Evolutionary conservation across 2,888 invertebrate genomes (phyloP).

Genomic region (Eilema depressum): DNA sequence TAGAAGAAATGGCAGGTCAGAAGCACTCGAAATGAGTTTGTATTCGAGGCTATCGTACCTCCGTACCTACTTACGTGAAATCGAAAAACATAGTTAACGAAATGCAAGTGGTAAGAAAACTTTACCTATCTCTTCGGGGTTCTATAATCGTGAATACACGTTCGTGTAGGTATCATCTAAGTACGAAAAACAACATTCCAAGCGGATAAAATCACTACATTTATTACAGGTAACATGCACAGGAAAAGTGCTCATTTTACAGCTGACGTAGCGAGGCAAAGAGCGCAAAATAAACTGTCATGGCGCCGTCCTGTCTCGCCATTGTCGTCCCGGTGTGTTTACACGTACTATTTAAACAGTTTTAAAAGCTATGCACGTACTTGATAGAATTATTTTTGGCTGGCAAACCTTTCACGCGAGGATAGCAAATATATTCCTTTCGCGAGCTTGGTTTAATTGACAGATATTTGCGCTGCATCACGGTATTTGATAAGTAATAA

Average conservation of each 20-base stretch:
- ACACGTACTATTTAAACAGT: constrained; percentile 36
- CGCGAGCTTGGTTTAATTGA: neutral
- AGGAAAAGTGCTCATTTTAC: constrained; percentile 21
- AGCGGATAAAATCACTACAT: neutral
- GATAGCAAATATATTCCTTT: neutral
- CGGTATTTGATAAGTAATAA: too few relatives aligned
- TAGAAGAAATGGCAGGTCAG: too few relatives aligned
- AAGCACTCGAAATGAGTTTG: too few relatives aligned
- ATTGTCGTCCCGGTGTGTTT: constrained; percentile 22
- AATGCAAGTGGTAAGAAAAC: too few relatives aligned
- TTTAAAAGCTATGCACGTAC: constrained; percentile 31
- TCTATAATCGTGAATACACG: too few relatives aligned
- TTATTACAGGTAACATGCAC: constrained; percentile 8
- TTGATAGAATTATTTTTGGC: constrained; percentile 1
- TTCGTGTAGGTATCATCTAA: neutral
- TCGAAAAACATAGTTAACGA: too few relatives aligned
- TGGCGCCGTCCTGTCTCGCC: constrained; percentile 44
- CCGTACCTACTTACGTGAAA: too few relatives aligned
- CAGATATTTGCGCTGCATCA: neutral
- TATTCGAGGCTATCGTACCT: too few relatives aligned
- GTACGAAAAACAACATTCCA: neutral
- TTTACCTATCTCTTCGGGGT: too few relatives aligned
- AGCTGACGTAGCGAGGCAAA: neutral
- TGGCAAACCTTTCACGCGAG: neutral
- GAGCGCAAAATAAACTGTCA: constrained; percentile 24